Conservation (phyloP, 1,140 invertebrate genomes). For the Drosophila biarmipes region DNA sequence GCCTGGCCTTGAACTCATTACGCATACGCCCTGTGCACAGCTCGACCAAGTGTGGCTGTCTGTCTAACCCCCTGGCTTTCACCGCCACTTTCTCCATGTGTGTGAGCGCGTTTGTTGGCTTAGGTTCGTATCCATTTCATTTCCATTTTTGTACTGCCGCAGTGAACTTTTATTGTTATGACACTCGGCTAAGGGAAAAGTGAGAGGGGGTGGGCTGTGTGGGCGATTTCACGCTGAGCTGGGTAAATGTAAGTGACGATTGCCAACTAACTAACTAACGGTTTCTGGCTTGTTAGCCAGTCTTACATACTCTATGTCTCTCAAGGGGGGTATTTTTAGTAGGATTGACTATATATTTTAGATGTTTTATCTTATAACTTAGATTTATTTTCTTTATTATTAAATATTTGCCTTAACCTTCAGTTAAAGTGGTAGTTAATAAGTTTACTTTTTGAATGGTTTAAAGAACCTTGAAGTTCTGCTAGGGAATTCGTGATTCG, state of each 20-base stretch:
- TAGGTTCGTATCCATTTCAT: constrained; percentile 53
- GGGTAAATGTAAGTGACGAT: constrained; percentile 53
- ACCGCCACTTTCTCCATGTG: background rate
- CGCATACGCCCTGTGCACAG: constrained; percentile 57
- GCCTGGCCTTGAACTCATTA: constrained; percentile 74
- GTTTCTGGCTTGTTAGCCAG: constrained; percentile 43
- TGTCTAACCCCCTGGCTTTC: background rate
- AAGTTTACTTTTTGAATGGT: background rate
- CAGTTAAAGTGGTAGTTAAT: too few relatives aligned
- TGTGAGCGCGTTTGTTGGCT: constrained; percentile 13
- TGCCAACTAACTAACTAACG: constrained; percentile 70
- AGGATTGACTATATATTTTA: too few relatives aligned
- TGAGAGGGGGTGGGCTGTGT: background rate
- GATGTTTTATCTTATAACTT: too few relatives aligned
- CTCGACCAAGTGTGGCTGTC: constrained; percentile 13
- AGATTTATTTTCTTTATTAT: too few relatives aligned
- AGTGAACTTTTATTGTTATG: constrained; percentile 79
- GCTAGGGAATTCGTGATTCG: background rate
- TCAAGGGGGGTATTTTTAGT: background rate
- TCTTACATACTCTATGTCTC: constrained; percentile 16
- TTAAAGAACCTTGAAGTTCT: background rate
- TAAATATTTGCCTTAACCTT: too few relatives aligned
- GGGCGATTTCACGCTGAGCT: constrained; percentile 28
- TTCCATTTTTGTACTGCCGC: constrained; percentile 62
- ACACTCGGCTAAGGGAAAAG: constrained; percentile 39